Evolutionary conservation across 2,797 vertebrate species (phyloP), one percentile per base, ranked within the genome.

Genomic region (Mallotus villosus): DNA sequence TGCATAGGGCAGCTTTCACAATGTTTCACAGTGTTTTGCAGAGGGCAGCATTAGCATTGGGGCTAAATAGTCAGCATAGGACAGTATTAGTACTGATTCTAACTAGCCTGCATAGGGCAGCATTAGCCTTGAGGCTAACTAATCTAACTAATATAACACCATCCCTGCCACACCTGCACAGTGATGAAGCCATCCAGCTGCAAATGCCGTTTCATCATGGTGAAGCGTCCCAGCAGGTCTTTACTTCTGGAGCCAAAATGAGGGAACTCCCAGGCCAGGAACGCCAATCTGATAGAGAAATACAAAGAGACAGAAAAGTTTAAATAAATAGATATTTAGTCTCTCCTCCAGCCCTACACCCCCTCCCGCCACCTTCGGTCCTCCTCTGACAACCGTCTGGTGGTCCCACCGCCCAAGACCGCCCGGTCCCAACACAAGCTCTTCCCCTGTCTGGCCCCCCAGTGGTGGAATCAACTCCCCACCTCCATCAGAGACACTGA

Each of bases 181-280:
- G 86, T 63, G 76, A 95, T 78, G 82, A 95, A 95, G 7, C 94
- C 94, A 0, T 94, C 94, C 5, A 94, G 85, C 78, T 86, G 90
- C 60, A 97, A 62, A 58, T 97, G 96, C 37, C 95, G 89, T 70
- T 91, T 94, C 87, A 91, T 93, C 92, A 97, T 90, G 11, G 24
- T 74, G 1, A 93, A 95, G 1, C 93, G 90, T 2, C 96, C 96
- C 73, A 97, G 85, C n/a, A 96, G 88, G 16, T 95, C 92, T 86
- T 92, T 95, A 82, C 90, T 95, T 34, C 90, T 92, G 61, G 86
- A 92, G 72, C 65, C 77, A 82, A 93, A 96, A 85, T 94, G 90
- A 22, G 94, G 88, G 79, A 93, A 97, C 57, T 97, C 96, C 93
- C 91, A 94, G 46, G 82, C 78, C 59, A 96, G 24, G 78, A 97